Evolutionary conservation across 1,140 invertebrate species (phyloP).

Genomic region (Aphaenogaster floridana): DNA sequence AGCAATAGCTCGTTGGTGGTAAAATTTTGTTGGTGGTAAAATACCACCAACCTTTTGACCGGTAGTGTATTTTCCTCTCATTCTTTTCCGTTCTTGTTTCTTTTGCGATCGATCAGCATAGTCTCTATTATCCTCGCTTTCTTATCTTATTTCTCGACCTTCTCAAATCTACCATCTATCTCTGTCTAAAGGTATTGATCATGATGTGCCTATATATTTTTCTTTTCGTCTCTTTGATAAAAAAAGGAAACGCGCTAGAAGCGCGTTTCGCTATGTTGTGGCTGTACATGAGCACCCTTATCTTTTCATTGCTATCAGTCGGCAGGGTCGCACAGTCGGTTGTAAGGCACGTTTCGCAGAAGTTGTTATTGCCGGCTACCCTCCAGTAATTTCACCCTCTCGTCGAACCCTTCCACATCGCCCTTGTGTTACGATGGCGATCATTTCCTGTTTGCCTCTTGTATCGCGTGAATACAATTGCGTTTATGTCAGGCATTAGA

Average conservation of each 20-base stretch:
- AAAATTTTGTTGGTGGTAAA: too few relatives aligned
- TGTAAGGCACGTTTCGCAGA: constrained; percentile 38
- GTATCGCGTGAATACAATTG: neutral
- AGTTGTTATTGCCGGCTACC: constrained; percentile 27
- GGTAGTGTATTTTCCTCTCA: neutral
- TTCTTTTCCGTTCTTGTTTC: neutral
- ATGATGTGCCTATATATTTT: neutral
- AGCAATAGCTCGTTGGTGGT: too few relatives aligned
- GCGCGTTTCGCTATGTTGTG: neutral
- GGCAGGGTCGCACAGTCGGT: constrained; percentile 2
- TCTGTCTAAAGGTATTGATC: neutral
- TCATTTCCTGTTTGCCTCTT: neutral
- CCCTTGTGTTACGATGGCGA: constrained; percentile 17
- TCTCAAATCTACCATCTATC: neutral
- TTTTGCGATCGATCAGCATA: neutral
- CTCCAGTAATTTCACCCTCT: constrained; percentile 37
- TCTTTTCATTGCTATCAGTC: constrained; percentile 32
- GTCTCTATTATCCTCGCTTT: constrained; percentile 6
- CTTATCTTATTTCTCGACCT: constrained; percentile 36
- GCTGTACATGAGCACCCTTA: constrained; percentile 4
- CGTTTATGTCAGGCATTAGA: neutral
- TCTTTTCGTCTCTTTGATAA: neutral
- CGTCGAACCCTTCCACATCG: constrained; percentile 35
- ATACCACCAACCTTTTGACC: too few relatives aligned
- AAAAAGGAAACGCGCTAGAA: neutral